These are phyloP conservation scores for Neosalanx taihuensis DNA, from an alignment of 2,797 vertebrate species.

Conservation along the genomic window DNA sequence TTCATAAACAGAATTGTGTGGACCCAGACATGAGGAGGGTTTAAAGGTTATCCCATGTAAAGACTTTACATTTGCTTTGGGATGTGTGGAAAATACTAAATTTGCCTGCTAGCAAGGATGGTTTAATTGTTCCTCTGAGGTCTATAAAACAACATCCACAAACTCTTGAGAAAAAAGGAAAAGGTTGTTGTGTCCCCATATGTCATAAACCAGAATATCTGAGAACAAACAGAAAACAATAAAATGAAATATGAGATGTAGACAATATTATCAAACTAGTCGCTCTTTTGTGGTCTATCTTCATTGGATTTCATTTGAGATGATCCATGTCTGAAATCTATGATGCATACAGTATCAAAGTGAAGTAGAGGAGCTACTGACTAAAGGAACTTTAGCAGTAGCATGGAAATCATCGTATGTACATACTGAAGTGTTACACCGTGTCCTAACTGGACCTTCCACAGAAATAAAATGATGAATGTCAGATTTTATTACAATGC, in stretches of 20 bases:
- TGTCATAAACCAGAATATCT: background rate
- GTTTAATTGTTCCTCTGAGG: constrained; percentile 1
- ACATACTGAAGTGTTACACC: background rate
- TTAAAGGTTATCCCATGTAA: constrained; percentile 8
- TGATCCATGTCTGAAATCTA: background rate
- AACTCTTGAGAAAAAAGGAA: background rate
- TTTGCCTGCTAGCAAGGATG: constrained; percentile 1
- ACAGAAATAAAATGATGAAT: background rate
- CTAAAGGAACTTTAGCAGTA: background rate
- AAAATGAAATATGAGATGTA: background rate
- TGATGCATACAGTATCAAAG: no score
- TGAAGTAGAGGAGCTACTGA: background rate
- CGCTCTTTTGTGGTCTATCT: background rate
- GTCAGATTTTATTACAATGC: background rate
- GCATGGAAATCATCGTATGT: background rate
- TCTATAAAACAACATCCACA: background rate
- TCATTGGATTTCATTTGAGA: background rate
- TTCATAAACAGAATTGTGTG: constrained; percentile 5
- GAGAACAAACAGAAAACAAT: constrained; percentile 3
- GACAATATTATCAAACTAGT: background rate
- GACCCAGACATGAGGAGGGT: constrained; percentile 2
- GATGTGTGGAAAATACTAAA: background rate
- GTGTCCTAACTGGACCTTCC: background rate
- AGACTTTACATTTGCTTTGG: constrained; percentile 5
- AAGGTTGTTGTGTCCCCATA: background rate